Conservation (phyloP, 2,888 invertebrate genomes). For the Agriopis leucophaearia region DNA sequence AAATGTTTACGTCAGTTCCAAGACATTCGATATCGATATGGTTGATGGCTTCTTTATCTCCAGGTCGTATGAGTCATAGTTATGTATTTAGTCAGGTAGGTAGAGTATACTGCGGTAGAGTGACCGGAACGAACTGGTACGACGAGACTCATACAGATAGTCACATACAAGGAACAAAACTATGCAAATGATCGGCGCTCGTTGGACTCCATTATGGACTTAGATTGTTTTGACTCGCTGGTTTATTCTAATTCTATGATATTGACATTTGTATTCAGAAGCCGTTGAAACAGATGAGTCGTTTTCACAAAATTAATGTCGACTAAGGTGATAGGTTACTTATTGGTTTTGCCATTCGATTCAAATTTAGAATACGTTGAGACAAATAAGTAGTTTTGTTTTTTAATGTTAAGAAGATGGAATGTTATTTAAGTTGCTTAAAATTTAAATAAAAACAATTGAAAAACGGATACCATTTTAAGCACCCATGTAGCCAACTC, state of each 20-base stretch:
- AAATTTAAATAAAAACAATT: too few relatives aligned
- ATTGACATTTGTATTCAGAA: constrained; percentile 5
- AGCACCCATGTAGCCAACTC: not conserved
- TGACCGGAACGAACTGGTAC: constrained; percentile 3
- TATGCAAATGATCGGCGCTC: constrained; percentile 12
- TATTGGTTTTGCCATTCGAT: not conserved
- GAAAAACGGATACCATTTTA: too few relatives aligned
- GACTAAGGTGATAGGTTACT: not conserved
- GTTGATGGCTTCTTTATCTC: not conserved
- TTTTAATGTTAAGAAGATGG: too few relatives aligned
- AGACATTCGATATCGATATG: constrained; percentile 8
- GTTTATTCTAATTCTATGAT: not conserved
- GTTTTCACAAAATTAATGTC: not conserved
- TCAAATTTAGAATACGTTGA: constrained; percentile 5
- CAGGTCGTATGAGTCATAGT: not conserved
- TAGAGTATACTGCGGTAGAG: not conserved
- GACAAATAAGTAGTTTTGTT: not conserved
- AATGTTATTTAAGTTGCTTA: too few relatives aligned
- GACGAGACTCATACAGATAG: not conserved
- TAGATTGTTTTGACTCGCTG: not conserved
- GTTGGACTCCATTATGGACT: not conserved
- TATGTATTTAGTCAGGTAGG: constrained; percentile 5
- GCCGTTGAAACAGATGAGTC: not conserved
- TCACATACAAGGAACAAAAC: constrained; percentile 13
- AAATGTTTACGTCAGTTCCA: not conserved